These are phyloP conservation scores for Rhadinocentrus ornatus DNA, from an alignment of 2,797 vertebrate genomes.

Conservation along the genomic window DNA sequence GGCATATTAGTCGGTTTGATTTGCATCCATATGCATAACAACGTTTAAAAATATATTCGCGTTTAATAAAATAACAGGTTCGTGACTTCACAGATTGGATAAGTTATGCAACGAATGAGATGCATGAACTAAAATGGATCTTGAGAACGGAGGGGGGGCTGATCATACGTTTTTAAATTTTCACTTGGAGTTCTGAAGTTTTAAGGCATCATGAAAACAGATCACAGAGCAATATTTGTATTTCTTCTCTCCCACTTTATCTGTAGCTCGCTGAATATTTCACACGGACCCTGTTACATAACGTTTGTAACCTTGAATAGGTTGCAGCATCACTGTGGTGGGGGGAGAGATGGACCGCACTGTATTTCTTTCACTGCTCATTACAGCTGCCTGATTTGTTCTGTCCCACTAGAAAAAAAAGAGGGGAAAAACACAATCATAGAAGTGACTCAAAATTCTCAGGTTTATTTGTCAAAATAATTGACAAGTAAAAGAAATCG, in stretches of 20 bases:
- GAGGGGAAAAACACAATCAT: conserved; percentile 37
- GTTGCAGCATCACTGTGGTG: conserved; percentile 82
- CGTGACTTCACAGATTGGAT: conserved; percentile 29
- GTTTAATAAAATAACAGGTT: conserved; percentile 27
- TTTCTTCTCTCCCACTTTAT: background rate
- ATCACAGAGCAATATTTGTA: background rate
- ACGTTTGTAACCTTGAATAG: conserved; percentile 75
- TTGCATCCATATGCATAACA: background rate
- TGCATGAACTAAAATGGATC: conserved; percentile 18
- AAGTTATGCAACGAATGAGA: conserved; percentile 34
- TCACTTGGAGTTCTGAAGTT: background rate
- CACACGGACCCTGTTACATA: conserved; percentile 68
- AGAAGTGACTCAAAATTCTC: conserved; percentile 30
- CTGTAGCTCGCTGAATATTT: conserved; percentile 57
- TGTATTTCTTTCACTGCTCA: conserved; percentile 2
- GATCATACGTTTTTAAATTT: background rate
- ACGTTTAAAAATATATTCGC: background rate
- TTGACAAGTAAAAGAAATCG: conserved; percentile 18
- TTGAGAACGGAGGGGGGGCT: background rate
- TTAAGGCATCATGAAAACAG: conserved; percentile 5
- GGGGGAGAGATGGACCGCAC: conserved; percentile 15
- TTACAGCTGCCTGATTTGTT: background rate
- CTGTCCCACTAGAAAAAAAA: background rate
- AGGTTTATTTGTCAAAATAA: conserved; percentile 67
- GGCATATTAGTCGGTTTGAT: background rate